Percentiles rank a stretch among this genome's conserved stretches.
phyloP scores from a whole-genome alignment of 2,113 vertebrate species.

The Microcebus murinus region DNA sequence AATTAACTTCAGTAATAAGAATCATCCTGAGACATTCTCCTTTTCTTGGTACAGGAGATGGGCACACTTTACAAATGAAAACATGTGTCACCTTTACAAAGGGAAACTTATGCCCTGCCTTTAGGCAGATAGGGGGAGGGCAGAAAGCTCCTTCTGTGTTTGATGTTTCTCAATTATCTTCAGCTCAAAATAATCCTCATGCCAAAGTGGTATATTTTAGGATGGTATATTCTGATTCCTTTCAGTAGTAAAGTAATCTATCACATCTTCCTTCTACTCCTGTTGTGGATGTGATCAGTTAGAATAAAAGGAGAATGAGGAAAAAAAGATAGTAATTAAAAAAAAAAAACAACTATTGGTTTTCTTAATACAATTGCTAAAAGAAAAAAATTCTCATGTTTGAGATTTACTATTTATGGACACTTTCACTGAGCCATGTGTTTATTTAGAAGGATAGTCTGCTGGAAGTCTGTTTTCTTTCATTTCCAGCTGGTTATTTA shows the following conservation, averaged over 20 bases:
- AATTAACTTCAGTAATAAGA: neutral
- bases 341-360: neutral
- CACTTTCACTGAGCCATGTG: neutral
- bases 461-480: neutral
- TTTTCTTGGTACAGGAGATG: neutral
- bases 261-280: neutral
- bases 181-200: neutral
- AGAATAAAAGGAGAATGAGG: neutral
- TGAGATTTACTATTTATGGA: neutral
- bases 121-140: neutral
- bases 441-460: neutral
- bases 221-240: neutral
- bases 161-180: neutral
- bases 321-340: neutral
- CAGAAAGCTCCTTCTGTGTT: neutral
- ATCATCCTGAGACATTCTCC: neutral
- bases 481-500: neutral
- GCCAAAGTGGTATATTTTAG: neutral
- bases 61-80: neutral
- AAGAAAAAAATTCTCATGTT: neutral
- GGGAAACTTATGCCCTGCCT: neutral
- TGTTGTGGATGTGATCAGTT: neutral
- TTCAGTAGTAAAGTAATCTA: fast-evolving
- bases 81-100: neutral
- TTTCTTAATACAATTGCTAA: neutral